phyloP scores from a whole-genome alignment of 2,888 invertebrate species.

The Plemyria rubiginata region DNA sequence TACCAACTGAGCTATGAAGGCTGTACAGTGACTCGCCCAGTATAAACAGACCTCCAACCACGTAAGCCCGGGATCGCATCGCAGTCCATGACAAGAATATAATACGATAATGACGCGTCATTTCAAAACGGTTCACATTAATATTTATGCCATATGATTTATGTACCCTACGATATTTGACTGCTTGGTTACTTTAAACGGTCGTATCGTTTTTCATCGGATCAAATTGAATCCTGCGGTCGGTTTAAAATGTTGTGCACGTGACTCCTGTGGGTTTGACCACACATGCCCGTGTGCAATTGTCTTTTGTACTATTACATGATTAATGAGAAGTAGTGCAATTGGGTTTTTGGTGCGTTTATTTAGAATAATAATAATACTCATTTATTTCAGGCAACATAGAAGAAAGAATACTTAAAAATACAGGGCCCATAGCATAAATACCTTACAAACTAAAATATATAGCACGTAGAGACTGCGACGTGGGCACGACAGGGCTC shows the following conservation, averaged over 20 bases:
- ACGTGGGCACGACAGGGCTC: no score
- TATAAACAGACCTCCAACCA: conserved; percentile 13
- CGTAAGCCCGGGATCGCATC: conserved; percentile 29
- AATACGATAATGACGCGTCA: conserved; percentile 56
- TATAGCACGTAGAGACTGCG: no score
- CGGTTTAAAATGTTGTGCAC: not conserved
- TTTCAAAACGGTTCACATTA: conserved; percentile 51
- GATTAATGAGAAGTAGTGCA: no score
- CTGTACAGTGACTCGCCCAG: conserved; percentile 5
- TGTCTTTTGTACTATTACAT: no score
- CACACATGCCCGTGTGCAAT: not conserved
- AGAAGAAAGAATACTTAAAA: no score
- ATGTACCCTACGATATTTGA: conserved; percentile 47
- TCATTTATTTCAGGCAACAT: no score
- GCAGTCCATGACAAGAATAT: conserved; percentile 48
- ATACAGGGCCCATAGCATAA: no score
- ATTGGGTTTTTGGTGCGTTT: no score
- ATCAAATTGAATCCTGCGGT: conserved; percentile 25
- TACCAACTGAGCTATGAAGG: no score
- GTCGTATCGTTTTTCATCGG: conserved; percentile 26
- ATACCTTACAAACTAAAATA: no score
- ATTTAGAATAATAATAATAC: no score
- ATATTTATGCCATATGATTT: conserved; percentile 55
- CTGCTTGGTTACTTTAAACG: conserved; percentile 35
- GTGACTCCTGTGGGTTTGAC: no score